Evolutionary conservation across 2,888 invertebrate genomes (phyloP), one percentile per base, ranked within the genome.

Genomic region (Macropis europaea): DNA sequence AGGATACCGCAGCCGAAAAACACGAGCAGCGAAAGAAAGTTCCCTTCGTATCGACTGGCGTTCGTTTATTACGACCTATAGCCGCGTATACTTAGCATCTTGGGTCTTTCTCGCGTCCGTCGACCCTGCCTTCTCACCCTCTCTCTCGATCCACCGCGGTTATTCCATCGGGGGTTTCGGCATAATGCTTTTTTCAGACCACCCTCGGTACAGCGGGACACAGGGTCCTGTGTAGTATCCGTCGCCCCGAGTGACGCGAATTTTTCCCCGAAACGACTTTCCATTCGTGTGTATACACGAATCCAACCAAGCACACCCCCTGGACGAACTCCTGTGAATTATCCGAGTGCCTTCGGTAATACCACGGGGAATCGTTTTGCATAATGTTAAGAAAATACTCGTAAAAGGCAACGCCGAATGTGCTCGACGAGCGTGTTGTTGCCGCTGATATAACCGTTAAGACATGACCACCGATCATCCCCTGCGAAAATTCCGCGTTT

Each of bases 351-450:
- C 74, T 67, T 60, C 50, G 79, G 79, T 74, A 77, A 81, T 79
- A 72, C 82, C 79, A 34, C 17, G 11, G 79, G 77, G 81, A 79
- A 81, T 81, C 82, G 74, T 81, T 82, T 82, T 79, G 82, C 81
- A 81, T 81, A 82, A 81, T 70, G 74, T 73, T 82, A 81, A 82
- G 82, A 81, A 81, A 81, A 81, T 77, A 77, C 74, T 38, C 63
- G 74, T 70, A 60, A 79, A 69, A 74, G 79, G 34, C 68, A 64
- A 5, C n/a, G 30, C 43, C 7, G 70, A 67, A 64, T 48, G 52
- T 7, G 28, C 17, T 26, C 36, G 28, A 17, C 22, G 54, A 38
- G 38, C 24, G 13, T 47, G 32, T 56, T 59, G 61, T 52, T 60
- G 28, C 45, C 45, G 38, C 28, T 30, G 69, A 79, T 72, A 67